phyloP scores from a whole-genome alignment of 2,888 invertebrate species.

The Arge pagana region DNA sequence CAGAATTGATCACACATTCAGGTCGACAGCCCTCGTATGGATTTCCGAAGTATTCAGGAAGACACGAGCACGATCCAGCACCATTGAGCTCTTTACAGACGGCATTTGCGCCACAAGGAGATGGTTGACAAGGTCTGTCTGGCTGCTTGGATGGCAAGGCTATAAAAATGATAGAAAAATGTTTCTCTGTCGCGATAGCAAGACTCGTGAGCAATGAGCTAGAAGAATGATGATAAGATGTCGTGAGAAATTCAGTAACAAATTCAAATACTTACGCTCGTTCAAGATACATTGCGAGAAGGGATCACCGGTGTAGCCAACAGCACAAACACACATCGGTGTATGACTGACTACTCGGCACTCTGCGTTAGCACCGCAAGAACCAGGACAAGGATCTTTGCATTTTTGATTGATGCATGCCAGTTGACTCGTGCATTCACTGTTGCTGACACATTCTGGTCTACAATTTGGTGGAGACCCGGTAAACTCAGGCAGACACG shows the following conservation, averaged over 20 bases:
- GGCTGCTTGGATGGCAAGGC: slow-evolving; percentile 50
- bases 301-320: slow-evolving; percentile 67
- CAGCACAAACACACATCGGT: slow-evolving; percentile 65
- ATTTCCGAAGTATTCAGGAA: slow-evolving; percentile 72
- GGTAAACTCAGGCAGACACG: slow-evolving; percentile 56
- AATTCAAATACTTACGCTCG: slow-evolving; percentile 35
- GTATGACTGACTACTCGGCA: slow-evolving; percentile 61
- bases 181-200: too few relatives aligned
- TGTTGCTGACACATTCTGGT: slow-evolving; percentile 51
- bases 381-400: slow-evolving; percentile 72
- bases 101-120: slow-evolving; percentile 78
- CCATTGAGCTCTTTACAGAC: slow-evolving; percentile 71
- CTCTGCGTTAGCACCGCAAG: slow-evolving; percentile 73
- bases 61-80: slow-evolving; percentile 77
- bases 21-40: slow-evolving; percentile 77
- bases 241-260: too few relatives aligned
- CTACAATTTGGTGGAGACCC: slow-evolving; percentile 58
- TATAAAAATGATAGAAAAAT: too few relatives aligned
- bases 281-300: slow-evolving; percentile 63
- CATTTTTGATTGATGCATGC: slow-evolving; percentile 81
- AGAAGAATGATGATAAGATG: too few relatives aligned
- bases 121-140: slow-evolving; percentile 69
- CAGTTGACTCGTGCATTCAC: slow-evolving; percentile 63
- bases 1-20: slow-evolving; percentile 77
- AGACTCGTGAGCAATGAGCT: too few relatives aligned